A percentile compares a stretch with the other conserved stretches of the same genome.
phyloP scores from a whole-genome alignment of 2,797 vertebrate genomes.

The Salmo trutta region DNA sequence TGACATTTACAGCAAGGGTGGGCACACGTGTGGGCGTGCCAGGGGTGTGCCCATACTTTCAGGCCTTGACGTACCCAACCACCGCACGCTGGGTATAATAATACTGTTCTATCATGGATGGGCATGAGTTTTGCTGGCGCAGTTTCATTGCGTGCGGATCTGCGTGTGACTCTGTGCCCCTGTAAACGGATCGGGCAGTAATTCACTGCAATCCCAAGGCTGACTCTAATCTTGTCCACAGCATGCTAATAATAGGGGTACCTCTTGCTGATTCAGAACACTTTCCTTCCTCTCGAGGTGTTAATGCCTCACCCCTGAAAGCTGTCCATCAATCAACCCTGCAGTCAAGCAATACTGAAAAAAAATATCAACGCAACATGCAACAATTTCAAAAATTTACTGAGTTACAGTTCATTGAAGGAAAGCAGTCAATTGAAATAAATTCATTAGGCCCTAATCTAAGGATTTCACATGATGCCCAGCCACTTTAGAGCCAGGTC shows the following conservation, averaged over 20 bases:
- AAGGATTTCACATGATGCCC: too few relatives aligned
- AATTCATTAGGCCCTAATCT: too few relatives aligned
- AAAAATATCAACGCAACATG: too few relatives aligned
- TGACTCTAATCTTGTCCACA: constrained; percentile 56
- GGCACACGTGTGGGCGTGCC: background rate
- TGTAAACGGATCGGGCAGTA: constrained; percentile 50
- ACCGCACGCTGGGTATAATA: too few relatives aligned
- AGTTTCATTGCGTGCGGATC: constrained; percentile 27
- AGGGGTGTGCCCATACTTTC: background rate
- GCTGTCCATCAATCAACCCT: background rate
- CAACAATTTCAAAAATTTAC: too few relatives aligned
- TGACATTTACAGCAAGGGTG: too few relatives aligned
- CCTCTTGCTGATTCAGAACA: constrained; percentile 15
- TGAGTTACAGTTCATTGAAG: too few relatives aligned
- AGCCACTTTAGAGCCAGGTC: too few relatives aligned
- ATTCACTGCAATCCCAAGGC: constrained; percentile 37
- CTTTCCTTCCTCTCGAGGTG: constrained; percentile 3
- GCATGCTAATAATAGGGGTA: constrained; percentile 35
- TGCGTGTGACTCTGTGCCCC: constrained; percentile 25
- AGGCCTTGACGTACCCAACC: background rate
- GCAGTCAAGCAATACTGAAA: too few relatives aligned
- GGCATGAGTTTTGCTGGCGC: background rate
- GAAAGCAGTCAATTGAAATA: too few relatives aligned
- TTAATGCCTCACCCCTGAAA: background rate
- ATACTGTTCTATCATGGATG: background rate